A percentile compares a stretch with the other conserved stretches of the same genome.
Conservation (phyloP, 1,140 invertebrate species). For the Maconellicoccus hirsutus region DNA sequence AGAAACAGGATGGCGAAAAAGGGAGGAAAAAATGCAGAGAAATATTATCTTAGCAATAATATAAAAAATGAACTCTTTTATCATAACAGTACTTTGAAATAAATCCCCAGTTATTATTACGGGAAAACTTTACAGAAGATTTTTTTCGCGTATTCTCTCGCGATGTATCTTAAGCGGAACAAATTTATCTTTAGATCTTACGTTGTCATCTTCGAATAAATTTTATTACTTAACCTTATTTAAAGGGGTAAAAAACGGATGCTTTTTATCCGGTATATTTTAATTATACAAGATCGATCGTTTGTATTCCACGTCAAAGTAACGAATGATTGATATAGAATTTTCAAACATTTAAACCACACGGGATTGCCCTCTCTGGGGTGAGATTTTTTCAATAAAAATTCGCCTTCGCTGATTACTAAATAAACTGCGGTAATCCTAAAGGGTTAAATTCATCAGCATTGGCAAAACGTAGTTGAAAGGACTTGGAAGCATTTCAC, state of each 20-base stretch:
- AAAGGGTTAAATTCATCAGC: no score
- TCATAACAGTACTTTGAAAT: background rate
- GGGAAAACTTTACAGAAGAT: background rate
- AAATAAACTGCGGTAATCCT: no score
- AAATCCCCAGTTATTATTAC: conserved; percentile 2
- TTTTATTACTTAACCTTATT: background rate
- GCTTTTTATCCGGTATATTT: background rate
- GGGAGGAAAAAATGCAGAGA: background rate
- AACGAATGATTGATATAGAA: no score
- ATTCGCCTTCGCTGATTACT: no score
- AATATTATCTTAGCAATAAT: conserved; percentile 6
- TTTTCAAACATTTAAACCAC: no score
- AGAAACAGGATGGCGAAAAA: background rate
- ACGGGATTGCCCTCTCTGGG: no score
- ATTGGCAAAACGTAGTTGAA: no score
- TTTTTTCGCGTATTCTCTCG: background rate
- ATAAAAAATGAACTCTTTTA: conserved; percentile 10
- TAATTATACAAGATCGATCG: background rate
- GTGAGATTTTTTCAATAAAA: no score
- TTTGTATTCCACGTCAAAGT: background rate
- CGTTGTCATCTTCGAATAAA: conserved; percentile 2
- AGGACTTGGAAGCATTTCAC: no score
- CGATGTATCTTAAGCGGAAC: conserved; percentile 7
- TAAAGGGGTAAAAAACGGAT: background rate
- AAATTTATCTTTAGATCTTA: conserved; percentile 6